These are phyloP conservation scores for Anolis apletophallus DNA, from an alignment of 2,797 vertebrate species.

Conservation along the genomic window DNA sequence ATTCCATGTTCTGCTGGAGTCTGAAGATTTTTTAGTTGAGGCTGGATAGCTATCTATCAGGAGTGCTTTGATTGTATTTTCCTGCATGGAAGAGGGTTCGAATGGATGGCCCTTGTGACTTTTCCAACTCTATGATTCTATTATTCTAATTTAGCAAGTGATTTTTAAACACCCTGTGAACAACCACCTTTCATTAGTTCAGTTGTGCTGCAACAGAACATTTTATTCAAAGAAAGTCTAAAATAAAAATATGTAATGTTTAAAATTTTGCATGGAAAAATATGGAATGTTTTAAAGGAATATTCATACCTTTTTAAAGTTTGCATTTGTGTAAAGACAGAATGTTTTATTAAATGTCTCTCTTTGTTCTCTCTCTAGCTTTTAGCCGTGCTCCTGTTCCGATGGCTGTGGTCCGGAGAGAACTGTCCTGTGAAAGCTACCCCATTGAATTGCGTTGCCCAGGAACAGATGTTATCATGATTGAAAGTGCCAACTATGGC, in stretches of 20 bases:
- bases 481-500: slow-evolving; percentile 98
- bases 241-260: neutral
- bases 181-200: neutral
- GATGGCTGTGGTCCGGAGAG: slow-evolving; percentile 97
- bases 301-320: too few species aligned
- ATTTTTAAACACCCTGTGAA: neutral
- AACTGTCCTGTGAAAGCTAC: slow-evolving; percentile 97
- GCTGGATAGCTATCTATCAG: too few species aligned
- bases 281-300: neutral
- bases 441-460: slow-evolving; percentile 98
- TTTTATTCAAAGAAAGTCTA: neutral
- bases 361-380: slow-evolving; percentile 75
- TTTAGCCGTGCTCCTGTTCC: slow-evolving; percentile 95
- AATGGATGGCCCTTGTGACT: too few species aligned
- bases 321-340: neutral
- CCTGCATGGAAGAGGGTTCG: too few species aligned
- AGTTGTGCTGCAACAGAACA: neutral
- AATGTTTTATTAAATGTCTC: neutral
- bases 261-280: neutral
- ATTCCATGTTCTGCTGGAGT: too few species aligned
- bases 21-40: too few species aligned
- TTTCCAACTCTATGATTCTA: too few species aligned
- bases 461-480: slow-evolving; percentile 99
- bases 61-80: too few species aligned
- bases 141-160: too few species aligned